Evolutionary conservation across 2,888 invertebrate species (phyloP), one percentile per base, ranked within the genome.

Genomic region (Sacculina carcini): DNA sequence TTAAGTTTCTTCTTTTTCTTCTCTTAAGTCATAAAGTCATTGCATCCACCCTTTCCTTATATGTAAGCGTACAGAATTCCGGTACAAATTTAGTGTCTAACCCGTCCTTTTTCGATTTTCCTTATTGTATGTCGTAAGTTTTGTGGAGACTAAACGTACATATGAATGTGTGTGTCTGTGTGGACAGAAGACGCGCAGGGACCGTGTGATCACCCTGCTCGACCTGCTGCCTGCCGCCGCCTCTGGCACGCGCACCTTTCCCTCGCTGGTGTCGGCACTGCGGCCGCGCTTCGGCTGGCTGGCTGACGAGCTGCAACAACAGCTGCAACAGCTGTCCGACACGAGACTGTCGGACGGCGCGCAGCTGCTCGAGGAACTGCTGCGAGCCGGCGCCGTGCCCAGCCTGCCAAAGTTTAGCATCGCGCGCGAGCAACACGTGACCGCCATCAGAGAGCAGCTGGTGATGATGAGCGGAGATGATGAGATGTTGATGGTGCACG

Each of bases 401-500:
- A 57, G 56, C 36, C 51, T 56, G 36, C 58, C 59, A 1, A 36
- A 44, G n/a, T 50, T 54, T 1, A 49, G 52, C 36, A 56, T 59
- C 4, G 56, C 56, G 50, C 49, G 59, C n/a, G 51, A 51, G 23
- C 50, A 44, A 16, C 38, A 56, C 52, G 56, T 57, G 58, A 56
- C 63, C 53, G 63, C 67, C 57, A 65, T 77, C 40, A 68, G 66
- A 40, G 55, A 58, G n/a, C 66, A 66, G 49, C 61, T 78, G 32
- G 61, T 61, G 48, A 59, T 60, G 2, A 61, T 77, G 23, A 60
- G 66, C 26, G n/a, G n/a, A n/a, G 69, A 73, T 5, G 71, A 73
- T 56, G 68, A 72, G 54, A 73, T 74, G 55, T 63, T 79, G 3
- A 74, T 71, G 1, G 66, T 80, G 14, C 74, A 77, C 61, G 80